These are phyloP conservation scores for Notothenia rossii DNA, from an alignment of 2,113 vertebrate genomes.

Conservation along the genomic window DNA sequence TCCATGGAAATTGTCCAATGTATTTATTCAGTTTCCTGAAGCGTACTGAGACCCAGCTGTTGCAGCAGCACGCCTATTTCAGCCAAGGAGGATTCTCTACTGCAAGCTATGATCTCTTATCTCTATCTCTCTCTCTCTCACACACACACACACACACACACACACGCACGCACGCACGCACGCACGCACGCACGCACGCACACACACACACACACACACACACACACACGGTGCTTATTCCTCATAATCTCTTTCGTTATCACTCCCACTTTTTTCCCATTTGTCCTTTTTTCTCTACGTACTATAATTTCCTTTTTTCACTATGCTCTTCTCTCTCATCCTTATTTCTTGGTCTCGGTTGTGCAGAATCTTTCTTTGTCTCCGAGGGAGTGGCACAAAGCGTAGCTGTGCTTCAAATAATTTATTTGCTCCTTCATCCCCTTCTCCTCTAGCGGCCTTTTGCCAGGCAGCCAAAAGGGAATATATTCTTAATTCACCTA, in stretches of 20 bases:
- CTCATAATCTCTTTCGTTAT: constrained; percentile 23
- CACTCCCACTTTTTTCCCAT: background rate
- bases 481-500: constrained; percentile 45
- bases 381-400: constrained; percentile 36
- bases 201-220: background rate
- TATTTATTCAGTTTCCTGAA: constrained; percentile 27
- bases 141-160: background rate
- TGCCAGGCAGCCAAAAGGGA: constrained; percentile 34
- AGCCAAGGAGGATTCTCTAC: constrained; percentile 11
- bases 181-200: background rate
- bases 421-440: constrained; percentile 51
- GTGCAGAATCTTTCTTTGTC: constrained; percentile 1
- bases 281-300: constrained; percentile 15
- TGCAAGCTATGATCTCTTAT: constrained; percentile 21
- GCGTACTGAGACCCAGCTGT: constrained; percentile 49
- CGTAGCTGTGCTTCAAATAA: constrained; percentile 56
- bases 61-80: constrained; percentile 20
- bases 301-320: constrained; percentile 13
- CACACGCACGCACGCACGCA: background rate
- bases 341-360: constrained; percentile 21
- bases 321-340: constrained; percentile 1
- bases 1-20: constrained; percentile 12
- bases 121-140: background rate
- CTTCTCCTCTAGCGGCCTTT: constrained; percentile 30
- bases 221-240: background rate